phyloP scores from a whole-genome alignment of 2,113 vertebrate species.

The Bubo scandiacus region DNA sequence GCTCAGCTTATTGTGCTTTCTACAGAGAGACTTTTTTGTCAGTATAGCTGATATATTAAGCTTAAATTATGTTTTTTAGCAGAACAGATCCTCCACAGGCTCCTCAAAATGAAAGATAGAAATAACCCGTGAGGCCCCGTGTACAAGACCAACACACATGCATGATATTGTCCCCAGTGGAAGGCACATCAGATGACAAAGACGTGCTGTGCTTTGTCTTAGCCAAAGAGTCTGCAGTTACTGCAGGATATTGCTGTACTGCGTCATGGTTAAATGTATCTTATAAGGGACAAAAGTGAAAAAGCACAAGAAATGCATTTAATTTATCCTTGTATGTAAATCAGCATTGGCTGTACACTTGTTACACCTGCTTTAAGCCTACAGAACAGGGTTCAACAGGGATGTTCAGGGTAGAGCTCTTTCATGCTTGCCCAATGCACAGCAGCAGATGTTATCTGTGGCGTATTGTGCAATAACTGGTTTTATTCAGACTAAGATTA shows the following conservation, averaged over 20 bases:
- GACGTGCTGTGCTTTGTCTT: not conserved
- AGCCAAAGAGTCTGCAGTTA: not conserved
- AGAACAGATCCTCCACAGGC: not conserved
- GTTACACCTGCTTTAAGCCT: not conserved
- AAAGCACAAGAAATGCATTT: accelerated
- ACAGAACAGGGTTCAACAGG: not conserved
- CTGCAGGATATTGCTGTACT: not conserved
- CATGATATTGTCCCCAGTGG: accelerated
- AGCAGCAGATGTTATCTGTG: not conserved
- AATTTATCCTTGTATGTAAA: not conserved
- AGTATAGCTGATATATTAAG: not conserved
- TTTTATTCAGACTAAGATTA: not conserved
- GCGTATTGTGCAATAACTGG: not conserved
- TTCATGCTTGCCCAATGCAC: not conserved
- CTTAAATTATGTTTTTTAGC: not conserved
- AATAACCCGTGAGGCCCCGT: not conserved
- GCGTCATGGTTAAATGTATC: not conserved
- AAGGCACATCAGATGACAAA: not conserved
- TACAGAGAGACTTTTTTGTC: too few species aligned
- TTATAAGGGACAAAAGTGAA: not conserved
- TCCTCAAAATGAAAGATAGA: not conserved
- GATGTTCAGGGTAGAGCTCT: not conserved
- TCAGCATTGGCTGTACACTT: not conserved
- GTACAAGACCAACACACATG: accelerated
- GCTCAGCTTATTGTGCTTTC: not conserved